phyloP scores from a whole-genome alignment of 2,797 vertebrate genomes.

The Craterocephalus amniculus region DNA sequence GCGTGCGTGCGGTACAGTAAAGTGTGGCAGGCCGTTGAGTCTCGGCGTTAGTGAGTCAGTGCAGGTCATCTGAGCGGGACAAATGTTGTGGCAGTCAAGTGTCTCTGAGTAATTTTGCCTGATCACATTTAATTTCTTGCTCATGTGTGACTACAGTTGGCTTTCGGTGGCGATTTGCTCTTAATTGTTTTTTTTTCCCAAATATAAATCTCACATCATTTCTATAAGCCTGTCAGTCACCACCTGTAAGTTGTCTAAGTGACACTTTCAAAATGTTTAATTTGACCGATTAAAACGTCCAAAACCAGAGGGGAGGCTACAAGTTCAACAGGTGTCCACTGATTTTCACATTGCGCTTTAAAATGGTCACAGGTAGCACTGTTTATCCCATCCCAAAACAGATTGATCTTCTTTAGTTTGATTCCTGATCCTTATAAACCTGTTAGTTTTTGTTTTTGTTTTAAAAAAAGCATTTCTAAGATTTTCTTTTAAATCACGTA shows the following conservation, averaged over 20 bases:
- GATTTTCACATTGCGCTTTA: conserved; percentile 4
- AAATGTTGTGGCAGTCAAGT: conserved; percentile 45
- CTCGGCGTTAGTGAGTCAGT: conserved; percentile 51
- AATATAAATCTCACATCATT: neutral
- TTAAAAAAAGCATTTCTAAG: neutral
- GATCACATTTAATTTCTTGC: conserved; percentile 10
- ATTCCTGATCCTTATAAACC: neutral
- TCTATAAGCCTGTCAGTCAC: neutral
- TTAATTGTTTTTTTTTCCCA: too few species aligned
- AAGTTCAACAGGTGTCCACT: neutral
- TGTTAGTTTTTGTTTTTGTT: too few species aligned
- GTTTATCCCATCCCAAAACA: neutral
- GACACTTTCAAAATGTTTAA: neutral
- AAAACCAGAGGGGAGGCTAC: too few species aligned
- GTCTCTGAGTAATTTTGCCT: conserved; percentile 42
- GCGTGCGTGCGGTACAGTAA: conserved; percentile 24
- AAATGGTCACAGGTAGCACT: neutral
- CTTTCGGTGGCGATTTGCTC: neutral
- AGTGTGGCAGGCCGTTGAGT: conserved; percentile 58
- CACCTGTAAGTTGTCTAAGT: neutral
- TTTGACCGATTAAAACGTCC: neutral
- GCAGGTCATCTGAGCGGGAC: conserved; percentile 57
- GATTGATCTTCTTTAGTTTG: neutral
- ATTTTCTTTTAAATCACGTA: neutral
- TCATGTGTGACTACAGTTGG: conserved; percentile 4